A percentile compares a stretch with the other conserved stretches of the same genome.
phyloP scores from a whole-genome alignment of 1,140 invertebrate genomes.

The Drosophila seguyi region DNA sequence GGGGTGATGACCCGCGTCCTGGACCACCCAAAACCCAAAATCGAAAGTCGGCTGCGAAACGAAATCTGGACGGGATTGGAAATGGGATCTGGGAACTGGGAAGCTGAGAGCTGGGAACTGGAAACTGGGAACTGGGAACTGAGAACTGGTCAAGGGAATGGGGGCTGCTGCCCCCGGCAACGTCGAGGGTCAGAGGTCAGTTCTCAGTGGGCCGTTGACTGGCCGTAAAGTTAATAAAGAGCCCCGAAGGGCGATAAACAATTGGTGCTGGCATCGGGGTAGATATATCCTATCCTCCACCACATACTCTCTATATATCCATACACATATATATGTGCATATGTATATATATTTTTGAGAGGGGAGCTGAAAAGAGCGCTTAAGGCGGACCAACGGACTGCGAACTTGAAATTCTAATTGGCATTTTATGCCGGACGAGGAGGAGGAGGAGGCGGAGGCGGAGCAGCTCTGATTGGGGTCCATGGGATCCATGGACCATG shows the following conservation, averaged over 20 bases:
- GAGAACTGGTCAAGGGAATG: conserved; percentile 3
- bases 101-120: neutral
- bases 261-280: conserved; percentile 55
- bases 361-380: conserved; percentile 19
- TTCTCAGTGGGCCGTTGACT: conserved; percentile 13
- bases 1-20: neutral
- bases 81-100: neutral
- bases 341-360: neutral
- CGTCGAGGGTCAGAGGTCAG: conserved; percentile 36
- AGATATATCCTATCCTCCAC: conserved; percentile 8
- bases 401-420: conserved; percentile 83
- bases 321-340: neutral
- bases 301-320: neutral
- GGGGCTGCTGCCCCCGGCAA: conserved; percentile 2
- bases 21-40: conserved; percentile 32
- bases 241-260: conserved; percentile 73
- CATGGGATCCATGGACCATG: conserved; percentile 1
- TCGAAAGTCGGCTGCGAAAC: conserved; percentile 57
- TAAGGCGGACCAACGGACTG: conserved; percentile 58
- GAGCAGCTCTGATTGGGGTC: conserved; percentile 10
- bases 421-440: conserved; percentile 68
- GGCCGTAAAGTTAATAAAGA: conserved; percentile 80
- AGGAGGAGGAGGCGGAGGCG: neutral
- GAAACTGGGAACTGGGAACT: neutral
- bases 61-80: conserved; percentile 15